phyloP scores from a whole-genome alignment of 2,797 vertebrate genomes.

The Sebastes paucispinis region DNA sequence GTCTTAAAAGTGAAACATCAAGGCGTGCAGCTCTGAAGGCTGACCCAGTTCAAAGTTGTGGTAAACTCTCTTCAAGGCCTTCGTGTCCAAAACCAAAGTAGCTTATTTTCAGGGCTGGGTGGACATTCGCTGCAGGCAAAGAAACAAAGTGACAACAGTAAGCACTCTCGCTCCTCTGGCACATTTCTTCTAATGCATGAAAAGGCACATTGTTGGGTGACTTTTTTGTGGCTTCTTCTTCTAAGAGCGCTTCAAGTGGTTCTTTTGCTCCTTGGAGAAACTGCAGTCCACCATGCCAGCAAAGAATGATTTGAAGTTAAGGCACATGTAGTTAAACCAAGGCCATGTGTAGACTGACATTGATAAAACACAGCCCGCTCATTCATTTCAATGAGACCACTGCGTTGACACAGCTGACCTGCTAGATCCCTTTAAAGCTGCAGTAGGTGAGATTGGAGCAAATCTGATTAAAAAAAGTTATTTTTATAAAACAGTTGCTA shows the following conservation, averaged over 20 bases:
- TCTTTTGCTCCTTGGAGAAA: neutral
- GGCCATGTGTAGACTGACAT: neutral
- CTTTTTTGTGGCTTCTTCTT: conserved; percentile 22
- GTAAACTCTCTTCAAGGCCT: conserved; percentile 4
- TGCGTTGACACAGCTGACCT: too few species aligned
- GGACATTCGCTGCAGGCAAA: conserved; percentile 10
- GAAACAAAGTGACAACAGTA: conserved; percentile 23
- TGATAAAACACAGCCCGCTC: neutral
- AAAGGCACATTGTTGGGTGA: neutral
- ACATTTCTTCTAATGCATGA: neutral
- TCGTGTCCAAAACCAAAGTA: neutral
- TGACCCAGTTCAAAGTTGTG: conserved; percentile 9
- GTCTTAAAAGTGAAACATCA: neutral
- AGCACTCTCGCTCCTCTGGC: conserved; percentile 1
- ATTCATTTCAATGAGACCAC: too few species aligned
- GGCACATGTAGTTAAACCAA: neutral
- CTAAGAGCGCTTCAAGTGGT: neutral
- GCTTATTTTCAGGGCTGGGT: conserved; percentile 22
- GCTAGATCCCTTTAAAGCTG: too few species aligned
- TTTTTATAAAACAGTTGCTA: too few species aligned
- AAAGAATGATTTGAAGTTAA: neutral
- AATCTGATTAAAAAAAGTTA: too few species aligned
- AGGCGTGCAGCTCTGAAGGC: neutral
- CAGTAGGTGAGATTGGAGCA: too few species aligned
- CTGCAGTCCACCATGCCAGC: neutral